phyloP scores from a whole-genome alignment of 2,797 vertebrate species.

The Poeciliopsis paucimaculata region DNA sequence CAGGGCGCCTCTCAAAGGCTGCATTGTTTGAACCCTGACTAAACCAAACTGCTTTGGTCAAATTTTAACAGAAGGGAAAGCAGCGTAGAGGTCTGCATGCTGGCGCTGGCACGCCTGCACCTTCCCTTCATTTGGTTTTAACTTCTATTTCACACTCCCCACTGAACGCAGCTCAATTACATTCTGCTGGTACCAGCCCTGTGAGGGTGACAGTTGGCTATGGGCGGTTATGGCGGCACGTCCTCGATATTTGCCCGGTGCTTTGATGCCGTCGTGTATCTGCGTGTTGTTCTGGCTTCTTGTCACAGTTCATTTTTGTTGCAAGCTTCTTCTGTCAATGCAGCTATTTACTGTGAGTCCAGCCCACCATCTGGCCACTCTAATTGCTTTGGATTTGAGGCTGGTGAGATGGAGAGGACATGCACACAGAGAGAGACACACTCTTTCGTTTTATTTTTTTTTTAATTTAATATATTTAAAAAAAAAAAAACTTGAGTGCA shows the following conservation, averaged over 20 bases:
- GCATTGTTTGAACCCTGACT: conserved; percentile 75
- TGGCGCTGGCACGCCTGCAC: conserved; percentile 26
- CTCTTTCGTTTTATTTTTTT: conserved; percentile 52
- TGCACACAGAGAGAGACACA: conserved; percentile 39
- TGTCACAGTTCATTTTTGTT: conserved; percentile 74
- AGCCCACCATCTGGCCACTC: conserved; percentile 81
- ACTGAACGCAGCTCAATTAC: conserved; percentile 8
- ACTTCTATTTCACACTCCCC: conserved; percentile 19
- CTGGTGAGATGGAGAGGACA: conserved; percentile 68
- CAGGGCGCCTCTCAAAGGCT: conserved; percentile 66
- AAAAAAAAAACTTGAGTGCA: conserved; percentile 41
- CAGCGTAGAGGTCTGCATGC: conserved; percentile 12
- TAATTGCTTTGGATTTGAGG: conserved; percentile 84
- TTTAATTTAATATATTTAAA: conserved; percentile 41
- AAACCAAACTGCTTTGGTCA: conserved; percentile 68
- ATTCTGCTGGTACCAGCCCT: conserved; percentile 19
- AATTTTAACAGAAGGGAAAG: conserved; percentile 62
- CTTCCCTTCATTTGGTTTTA: conserved; percentile 49
- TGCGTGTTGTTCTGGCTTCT: conserved; percentile 64
- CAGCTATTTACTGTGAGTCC: conserved; percentile 75
- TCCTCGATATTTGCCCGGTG: conserved; percentile 38
- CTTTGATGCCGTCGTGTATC: conserved; percentile 57
- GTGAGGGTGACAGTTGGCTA: conserved; percentile 46
- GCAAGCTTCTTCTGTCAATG: conserved; percentile 71
- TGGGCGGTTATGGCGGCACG: conserved; percentile 27